Evolutionary conservation across 2,888 invertebrate species (phyloP), one percentile per base, ranked within the genome.

Genomic region (Taenaris catops): DNA sequence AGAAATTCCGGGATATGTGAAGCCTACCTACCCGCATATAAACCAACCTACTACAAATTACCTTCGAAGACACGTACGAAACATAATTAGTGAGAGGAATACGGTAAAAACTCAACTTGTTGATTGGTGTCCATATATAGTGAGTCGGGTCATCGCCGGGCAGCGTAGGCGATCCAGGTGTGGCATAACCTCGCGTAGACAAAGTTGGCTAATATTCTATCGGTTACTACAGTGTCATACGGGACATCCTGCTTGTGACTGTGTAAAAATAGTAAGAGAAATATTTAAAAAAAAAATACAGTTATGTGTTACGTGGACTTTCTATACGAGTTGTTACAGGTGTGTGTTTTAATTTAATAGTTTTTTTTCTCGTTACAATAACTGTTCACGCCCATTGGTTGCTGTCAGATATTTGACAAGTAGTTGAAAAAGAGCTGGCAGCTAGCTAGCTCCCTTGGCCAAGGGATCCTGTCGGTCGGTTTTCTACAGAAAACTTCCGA

Each of bases 291-390:
- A 28, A 26, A 9, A 26, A 27, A n/a, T n/a, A n/a, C n/a, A 34
- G 64, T 44, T 37, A 81, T 81, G 76, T 74, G 69, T 55, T 80
- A 79, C 53, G 74, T 81, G 43, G 75, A 78, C 33, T 79, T 80
- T 47, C 57, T 83, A 8, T 78, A 83, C 48, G 81, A 80, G 44
- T 56, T 81, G 14, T 50, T 83, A 7, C 75, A 84, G 80, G 83
- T 80, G 45, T 60, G 73, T 29, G 29, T 17, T 17, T 10, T 23
- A 14, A n/a, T n/a, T n/a, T n/a, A n/a, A n/a, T n/a, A n/a, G n/a
- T n/a, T n/a, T n/a, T n/a, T n/a, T n/a, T n/a, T n/a, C n/a, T n/a
- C n/a, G n/a, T n/a, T n/a, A n/a, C n/a, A n/a, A n/a, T n/a, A n/a
- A n/a, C n/a, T n/a, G n/a, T n/a, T n/a, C n/a, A n/a, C n/a, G n/a